Percentiles rank a stretch among this genome's conserved stretches.
These are phyloP conservation scores for Dryocosmus kuriphilus DNA, from an alignment of 2,888 invertebrate genomes.

Conservation along the genomic window DNA sequence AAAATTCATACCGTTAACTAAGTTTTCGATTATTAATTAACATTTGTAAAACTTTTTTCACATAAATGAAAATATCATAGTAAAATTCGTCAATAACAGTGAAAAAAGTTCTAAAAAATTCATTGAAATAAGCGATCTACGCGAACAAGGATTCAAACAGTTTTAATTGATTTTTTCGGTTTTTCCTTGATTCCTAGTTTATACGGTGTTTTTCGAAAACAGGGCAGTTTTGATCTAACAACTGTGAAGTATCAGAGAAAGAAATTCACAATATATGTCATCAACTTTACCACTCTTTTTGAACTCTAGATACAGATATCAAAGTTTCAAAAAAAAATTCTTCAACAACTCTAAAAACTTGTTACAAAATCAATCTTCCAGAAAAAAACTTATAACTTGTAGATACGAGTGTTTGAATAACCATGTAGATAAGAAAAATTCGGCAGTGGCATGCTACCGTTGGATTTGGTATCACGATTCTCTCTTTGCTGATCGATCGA, in stretches of 20 bases:
- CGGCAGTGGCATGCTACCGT: slow-evolving; percentile 42
- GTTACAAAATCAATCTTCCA: background rate
- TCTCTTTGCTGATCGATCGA: background rate
- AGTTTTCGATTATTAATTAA: no score
- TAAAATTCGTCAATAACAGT: no score
- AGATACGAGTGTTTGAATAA: slow-evolving; percentile 56
- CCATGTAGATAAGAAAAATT: slow-evolving; percentile 68
- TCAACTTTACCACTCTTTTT: background rate
- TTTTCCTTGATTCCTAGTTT: no score
- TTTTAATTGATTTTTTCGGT: no score
- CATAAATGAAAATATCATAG: no score
- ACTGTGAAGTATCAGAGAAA: background rate
- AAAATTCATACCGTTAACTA: no score
- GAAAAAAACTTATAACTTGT: slow-evolving; percentile 15
- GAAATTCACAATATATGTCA: background rate
- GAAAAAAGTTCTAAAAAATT: no score
- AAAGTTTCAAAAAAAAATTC: background rate
- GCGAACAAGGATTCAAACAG: no score
- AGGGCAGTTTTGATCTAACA: no score
- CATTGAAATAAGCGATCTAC: no score
- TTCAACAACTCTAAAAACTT: background rate
- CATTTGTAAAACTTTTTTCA: no score
- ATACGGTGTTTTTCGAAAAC: no score
- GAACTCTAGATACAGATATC: background rate
- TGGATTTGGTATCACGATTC: slow-evolving; percentile 41